phyloP scores from a whole-genome alignment of 2,888 invertebrate genomes.

The Aporophyla nigra region DNA sequence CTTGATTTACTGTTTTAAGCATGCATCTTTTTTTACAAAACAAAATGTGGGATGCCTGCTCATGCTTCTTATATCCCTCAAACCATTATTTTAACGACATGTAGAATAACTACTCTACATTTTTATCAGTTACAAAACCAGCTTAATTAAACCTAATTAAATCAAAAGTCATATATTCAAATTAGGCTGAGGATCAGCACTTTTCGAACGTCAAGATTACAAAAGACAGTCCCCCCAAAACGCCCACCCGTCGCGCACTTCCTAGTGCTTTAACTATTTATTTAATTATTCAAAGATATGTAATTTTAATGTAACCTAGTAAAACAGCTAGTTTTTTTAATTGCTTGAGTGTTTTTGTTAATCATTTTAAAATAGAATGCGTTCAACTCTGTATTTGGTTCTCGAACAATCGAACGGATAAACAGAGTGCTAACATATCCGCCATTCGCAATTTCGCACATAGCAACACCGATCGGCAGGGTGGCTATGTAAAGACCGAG shows the following conservation, averaged over 20 bases:
- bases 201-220: too few species aligned
- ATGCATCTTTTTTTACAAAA: constrained; percentile 30
- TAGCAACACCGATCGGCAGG: constrained; percentile 74
- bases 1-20: constrained; percentile 65
- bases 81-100: not conserved
- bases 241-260: too few species aligned
- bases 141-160: not conserved
- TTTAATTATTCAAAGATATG: constrained; percentile 11
- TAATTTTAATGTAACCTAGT: constrained; percentile 12
- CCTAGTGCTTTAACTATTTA: too few species aligned
- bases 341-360: constrained; percentile 12
- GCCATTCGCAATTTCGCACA: constrained; percentile 69
- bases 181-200: too few species aligned
- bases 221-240: too few species aligned
- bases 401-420: constrained; percentile 61
- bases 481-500: constrained; percentile 74
- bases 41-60: constrained; percentile 13
- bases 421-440: constrained; percentile 57
- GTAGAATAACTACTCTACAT: not conserved
- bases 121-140: constrained; percentile 1
- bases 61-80: not conserved
- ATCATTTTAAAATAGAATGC: constrained; percentile 39
- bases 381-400: constrained; percentile 42
- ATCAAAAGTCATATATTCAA: too few species aligned
- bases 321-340: constrained; percentile 17